Evolutionary conservation across 2,888 invertebrate species (phyloP), one percentile per base, ranked within the genome.

Genomic region (Iphiclides podalirius): DNA sequence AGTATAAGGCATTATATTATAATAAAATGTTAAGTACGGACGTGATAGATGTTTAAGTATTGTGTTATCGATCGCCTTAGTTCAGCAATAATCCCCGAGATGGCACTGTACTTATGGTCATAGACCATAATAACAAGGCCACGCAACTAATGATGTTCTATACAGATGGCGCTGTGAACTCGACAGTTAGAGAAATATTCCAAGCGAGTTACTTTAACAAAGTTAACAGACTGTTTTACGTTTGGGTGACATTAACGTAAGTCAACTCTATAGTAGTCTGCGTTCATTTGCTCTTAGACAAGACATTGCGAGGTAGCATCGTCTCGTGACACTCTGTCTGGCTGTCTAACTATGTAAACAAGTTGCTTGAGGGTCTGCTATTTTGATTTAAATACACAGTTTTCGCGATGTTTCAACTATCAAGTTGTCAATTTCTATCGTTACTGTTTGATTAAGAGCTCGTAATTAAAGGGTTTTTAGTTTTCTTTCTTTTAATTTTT

Each of bases 61-160:
- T n/a, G n/a, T n/a, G n/a, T n/a, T 23, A 14, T 20, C 15, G 0
- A 31, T 23, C 9, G 23, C 3, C 3, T 12, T 42, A 52, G 17
- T 57, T 40, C 7, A 1, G 4, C 6, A 38, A 41, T 4, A 40
- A 26, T 20, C 36, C 26, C 13, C 34, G 7, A 58, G 58, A 51
- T 58, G 55, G 37, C 52, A 36, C 23, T 49, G 8, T 7, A 8
- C 4, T 38, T 13, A 46, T 52, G 51, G 51, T 52, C 51, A 9
- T 35, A 12, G 46, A 47, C 51, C 51, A 47, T 52, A 49, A 36
- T 7, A 37, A 9, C 9, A 35, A 0, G 4, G 14, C 13, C 15
- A 9, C 2, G 4, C 14, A 50, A 7, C 45, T 45, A 16, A 9
- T 1, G 9, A 6, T 0, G 11, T 0, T 8, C 0, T 23, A 12